Base-by-base conservation (phyloP, 2,888 invertebrate genomes). In the Mycalesis mineus region DNA sequence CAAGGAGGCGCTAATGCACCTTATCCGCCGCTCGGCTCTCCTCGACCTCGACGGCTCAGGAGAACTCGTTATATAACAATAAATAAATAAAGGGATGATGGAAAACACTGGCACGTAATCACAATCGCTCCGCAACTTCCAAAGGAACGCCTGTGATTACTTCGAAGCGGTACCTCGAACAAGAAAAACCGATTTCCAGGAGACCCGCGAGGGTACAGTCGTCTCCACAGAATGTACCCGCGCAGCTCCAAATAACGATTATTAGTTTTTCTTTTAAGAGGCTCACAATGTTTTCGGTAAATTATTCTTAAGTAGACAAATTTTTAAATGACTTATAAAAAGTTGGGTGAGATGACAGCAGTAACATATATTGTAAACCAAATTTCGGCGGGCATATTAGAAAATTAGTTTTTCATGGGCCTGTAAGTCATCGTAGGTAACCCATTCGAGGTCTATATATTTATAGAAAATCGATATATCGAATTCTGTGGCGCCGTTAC, bases 61-160 rank as follows among this genome's bases (percentile, higher is more conserved):
- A 77, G 68, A 77, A 77, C 73, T 74, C 72, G 75, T 74, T 75
- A 70, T 72, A 64, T 75, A 81, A 84, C 80, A 82, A 75, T 74
- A 80, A 80, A 80, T 66, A 74, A 78, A 78, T 59, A 63, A 60
- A 66, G 66, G 65, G 64, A 77, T 70, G 68, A 71, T 65, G 57
- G 75, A 80, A 82, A 84, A 86, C 86, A 84, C 74, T 70, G 77
- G 66, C 73, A 61, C 65, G 69, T 74, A 82, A 80, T 76, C 77
- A 72, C 73, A 83, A 77, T 64, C 85, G 80, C 69, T 77, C 84
- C 81, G 86, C 88, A 89, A 89, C 88, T 89, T 88, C 88, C 88
- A 78, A 79, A 73, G 80, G 82, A 80, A 74, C 80, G 82, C 69
- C 76, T 82, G 76, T 71, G 78, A 80, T 82, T 77, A 79, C 71